Evolutionary conservation across 2,113 vertebrate genomes (phyloP).

Genomic region (Shinisaurus crocodilurus): DNA sequence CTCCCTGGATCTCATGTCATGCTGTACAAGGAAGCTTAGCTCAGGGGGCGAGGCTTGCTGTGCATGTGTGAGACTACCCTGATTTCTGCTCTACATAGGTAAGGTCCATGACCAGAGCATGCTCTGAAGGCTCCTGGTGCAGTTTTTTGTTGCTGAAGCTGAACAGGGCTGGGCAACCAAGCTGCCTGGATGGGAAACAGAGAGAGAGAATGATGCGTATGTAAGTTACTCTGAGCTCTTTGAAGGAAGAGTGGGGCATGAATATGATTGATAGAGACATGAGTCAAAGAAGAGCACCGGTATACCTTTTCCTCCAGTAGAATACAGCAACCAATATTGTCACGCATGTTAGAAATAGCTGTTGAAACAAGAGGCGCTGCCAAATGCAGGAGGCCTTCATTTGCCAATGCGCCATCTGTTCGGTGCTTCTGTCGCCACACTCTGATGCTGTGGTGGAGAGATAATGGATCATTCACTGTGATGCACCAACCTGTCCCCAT

Average conservation of each 20-base stretch:
- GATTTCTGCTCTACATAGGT: too few relatives aligned
- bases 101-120: neutral
- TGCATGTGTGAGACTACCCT: neutral
- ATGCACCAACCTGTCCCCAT: constrained; percentile 33
- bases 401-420: constrained; percentile 21
- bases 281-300: neutral
- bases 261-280: neutral
- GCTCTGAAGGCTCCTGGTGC: neutral
- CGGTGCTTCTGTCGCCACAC: constrained; percentile 32
- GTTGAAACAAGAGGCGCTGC: neutral
- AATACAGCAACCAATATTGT: constrained; percentile 20
- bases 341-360: neutral
- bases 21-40: too few relatives aligned
- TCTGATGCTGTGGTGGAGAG: constrained; percentile 34
- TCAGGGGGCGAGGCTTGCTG: neutral
- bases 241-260: neutral
- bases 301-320: neutral
- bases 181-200: neutral
- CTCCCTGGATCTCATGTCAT: neutral
- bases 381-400: constrained; percentile 22
- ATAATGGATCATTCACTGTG: constrained; percentile 49
- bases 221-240: neutral
- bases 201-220: neutral
- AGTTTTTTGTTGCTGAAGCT: neutral
- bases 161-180: neutral